Base-by-base conservation (phyloP, 2,797 vertebrate genomes). In the Microctenopoma lineatum region DNA sequence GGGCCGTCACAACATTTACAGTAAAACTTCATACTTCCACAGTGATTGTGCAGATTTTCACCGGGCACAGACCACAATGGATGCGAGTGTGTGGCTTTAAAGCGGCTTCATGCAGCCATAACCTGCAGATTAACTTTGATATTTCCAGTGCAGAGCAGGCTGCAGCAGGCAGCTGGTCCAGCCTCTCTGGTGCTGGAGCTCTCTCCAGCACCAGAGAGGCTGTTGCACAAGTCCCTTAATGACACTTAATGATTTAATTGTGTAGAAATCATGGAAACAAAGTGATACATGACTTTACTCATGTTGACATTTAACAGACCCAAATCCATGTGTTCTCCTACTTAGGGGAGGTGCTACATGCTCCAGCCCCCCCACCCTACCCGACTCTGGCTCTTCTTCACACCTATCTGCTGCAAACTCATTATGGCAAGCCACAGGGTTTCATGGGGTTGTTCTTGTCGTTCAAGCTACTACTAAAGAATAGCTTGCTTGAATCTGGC, bases 191-290 rank as follows among this genome's bases (percentile, higher is more conserved):
- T 21, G 21, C 21, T 21, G 21, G 21, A 21, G 21, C 1, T 1
- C 1, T 1, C 60, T 38, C 64, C 65, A 77, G 75, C 73, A 87
- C 79, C 80, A 66, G 77, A 80, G 83, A 79, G 74, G 71, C 87
- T 84, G 83, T 91, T 89, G 86, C 79, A 85, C 84, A 83, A 88
- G 85, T 89, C 85, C 81, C 84, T 84, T 90, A 92, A 92, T 92
- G 86, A 90, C 85, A 87, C 81, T 87, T 90, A 90, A 91, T 92
- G 89, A 91, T 89, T 90, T 92, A 92, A 92, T 91, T 90, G 84
- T 85, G 84, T 41, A 89, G 85, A 89, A 92, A 87, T 92, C 85
- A 87, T 84, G 87, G 81, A 88, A 89, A 87, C 86, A 82, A 92
- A 91, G 87, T 89, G 82, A 90, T 89, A 83, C 83, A 87, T 71